Base-by-base conservation (phyloP, 2,888 invertebrate genomes). In the Cinara cedri region DNA sequence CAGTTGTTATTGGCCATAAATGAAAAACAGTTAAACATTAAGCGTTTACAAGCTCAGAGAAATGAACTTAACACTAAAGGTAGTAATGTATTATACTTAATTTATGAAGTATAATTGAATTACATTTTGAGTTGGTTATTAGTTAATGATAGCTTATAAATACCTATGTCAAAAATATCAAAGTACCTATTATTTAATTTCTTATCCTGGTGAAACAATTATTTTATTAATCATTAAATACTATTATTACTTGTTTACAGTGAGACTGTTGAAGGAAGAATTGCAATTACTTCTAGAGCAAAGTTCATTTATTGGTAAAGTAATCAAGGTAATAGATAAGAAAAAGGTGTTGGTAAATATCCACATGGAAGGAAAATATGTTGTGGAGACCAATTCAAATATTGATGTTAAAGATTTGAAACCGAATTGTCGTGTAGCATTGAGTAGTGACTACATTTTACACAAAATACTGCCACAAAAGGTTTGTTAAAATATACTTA, bases 301-400 rank as follows among this genome's bases (percentile, higher is more conserved):
- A 86, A 99, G 99, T 16, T 98, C 98, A 21, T 98, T 99, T 87
- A 99, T 99, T 3, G 99, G 99, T 11, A 99, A 99, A 88, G 98
- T 99, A 6, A 98, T 98, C 0, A 98, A 99, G 86, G 97, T 98
- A 0, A 99, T 99, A 98, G 99, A 99, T 86, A 99, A 99, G 87
- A 99, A 99, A 87, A 99, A 99, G 87, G 98, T 99, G 0, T 89
- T 99, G 0, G 98, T 99, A 0, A 99, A 99, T 88, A 98, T 98
- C 0, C 98, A 99, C 86, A 98, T 98, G 0, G 99, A 99, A 87
- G 99, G 99, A 82, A 99, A 99, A 88, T 99, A 98, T 87, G 98
- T 99, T 0, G 99, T 99, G 34, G 99, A 99, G 87, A 89, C 99
- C 82, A 99, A 99, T 86, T 98, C 99, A 86, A 98, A 98, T 85